phyloP scores from a whole-genome alignment of 2,113 vertebrate species.

The Nycticorax nycticorax region DNA sequence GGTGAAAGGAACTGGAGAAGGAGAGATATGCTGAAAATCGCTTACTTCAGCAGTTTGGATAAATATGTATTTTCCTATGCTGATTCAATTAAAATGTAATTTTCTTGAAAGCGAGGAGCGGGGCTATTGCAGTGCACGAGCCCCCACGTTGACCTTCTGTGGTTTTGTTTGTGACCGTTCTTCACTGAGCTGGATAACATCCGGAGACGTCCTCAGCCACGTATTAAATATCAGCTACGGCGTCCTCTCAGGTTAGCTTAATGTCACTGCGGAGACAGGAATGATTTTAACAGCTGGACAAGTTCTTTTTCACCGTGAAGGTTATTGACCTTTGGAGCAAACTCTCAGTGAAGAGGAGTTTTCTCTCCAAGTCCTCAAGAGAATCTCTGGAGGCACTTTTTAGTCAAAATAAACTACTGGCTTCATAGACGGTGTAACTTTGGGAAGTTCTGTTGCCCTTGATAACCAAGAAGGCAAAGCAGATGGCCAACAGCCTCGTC shows the following conservation, averaged over 20 bases:
- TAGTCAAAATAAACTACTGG: not conserved
- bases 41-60: not conserved
- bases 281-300: not conserved
- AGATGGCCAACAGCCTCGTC: not conserved
- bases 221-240: rapidly evolving
- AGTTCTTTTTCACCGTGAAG: not conserved
- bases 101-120: not conserved
- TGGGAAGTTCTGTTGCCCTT: not conserved
- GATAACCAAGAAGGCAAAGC: not conserved
- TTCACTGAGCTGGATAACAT: not conserved
- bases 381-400: not conserved
- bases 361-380: not conserved
- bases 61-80: not conserved
- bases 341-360: not conserved
- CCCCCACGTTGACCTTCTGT: rapidly evolving
- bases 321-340: not conserved
- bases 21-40: not conserved
- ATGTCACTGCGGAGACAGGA: not conserved
- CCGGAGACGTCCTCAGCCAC: not conserved
- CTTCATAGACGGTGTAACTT: not conserved
- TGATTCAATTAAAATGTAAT: not conserved
- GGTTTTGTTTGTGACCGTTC: not conserved
- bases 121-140: rapidly evolving
- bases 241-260: not conserved
- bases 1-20: not conserved